These are phyloP conservation scores for Aphidius colemani DNA, from an alignment of 2,888 invertebrate genomes.

Conservation along the genomic window DNA sequence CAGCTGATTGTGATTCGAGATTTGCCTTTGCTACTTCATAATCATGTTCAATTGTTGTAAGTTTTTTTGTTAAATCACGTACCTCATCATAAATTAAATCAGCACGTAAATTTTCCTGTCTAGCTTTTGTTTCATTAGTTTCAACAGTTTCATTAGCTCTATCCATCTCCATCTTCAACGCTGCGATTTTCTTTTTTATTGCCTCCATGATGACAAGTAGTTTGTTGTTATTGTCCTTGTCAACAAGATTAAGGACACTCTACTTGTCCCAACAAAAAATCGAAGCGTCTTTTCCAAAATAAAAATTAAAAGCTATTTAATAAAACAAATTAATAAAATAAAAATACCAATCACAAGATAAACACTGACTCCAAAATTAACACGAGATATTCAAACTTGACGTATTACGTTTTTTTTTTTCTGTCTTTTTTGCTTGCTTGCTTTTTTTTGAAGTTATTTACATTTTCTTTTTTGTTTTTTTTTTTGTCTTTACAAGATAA, in stretches of 20 bases:
- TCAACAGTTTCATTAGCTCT: slow-evolving; percentile 71
- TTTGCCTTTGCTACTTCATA: slow-evolving; percentile 85
- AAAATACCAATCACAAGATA: neutral
- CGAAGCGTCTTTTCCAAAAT: slow-evolving; percentile 22
- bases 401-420: slow-evolving; percentile 5
- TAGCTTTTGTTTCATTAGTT: slow-evolving; percentile 67
- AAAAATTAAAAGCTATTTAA: slow-evolving; percentile 10
- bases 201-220: slow-evolving; percentile 66
- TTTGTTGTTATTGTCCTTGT: slow-evolving; percentile 24
- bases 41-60: slow-evolving; percentile 90
- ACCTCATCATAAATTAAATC: slow-evolving; percentile 85
- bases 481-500: neutral
- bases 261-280: neutral
- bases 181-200: slow-evolving; percentile 78
- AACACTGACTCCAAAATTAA: too few species aligned
- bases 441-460: slow-evolving; percentile 23
- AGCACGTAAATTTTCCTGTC: slow-evolving; percentile 61
- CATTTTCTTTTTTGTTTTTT: neutral
- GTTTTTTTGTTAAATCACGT: slow-evolving; percentile 93
- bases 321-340: neutral
- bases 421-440: slow-evolving; percentile 7
- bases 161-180: slow-evolving; percentile 75
- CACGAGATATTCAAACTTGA: neutral
- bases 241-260: slow-evolving; percentile 13
- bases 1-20: slow-evolving; percentile 86